Base-by-base conservation (phyloP, 2,797 vertebrate genomes). In the Epinephelus malabaricus region DNA sequence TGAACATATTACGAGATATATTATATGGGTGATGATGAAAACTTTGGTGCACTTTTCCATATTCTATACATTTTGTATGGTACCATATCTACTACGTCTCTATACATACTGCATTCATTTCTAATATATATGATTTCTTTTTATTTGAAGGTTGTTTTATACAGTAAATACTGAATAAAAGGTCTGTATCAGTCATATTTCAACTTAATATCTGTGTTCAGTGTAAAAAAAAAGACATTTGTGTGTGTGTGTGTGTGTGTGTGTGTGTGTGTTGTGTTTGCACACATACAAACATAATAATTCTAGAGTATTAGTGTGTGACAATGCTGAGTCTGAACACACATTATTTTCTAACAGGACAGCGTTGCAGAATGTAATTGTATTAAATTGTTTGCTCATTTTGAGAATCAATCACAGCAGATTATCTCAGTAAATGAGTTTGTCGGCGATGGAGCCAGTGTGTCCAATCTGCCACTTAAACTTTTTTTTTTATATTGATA, bases 391-490 rank as follows among this genome's bases (percentile, higher is more conserved):
- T 66, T 76, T 72, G 27, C 68, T 61, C 47, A 70, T 78, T 81
- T 56, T 61, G 27, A 59, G 67, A 83, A 76, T 83, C 60, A 73
- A 66, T 78, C 76, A 19, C 0, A 60, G 43, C 21, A 70, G 56
- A 81, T 80, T 73, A 73, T 83, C 49, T 81, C 68, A 58, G 43
- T 25, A 60, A 82, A 84, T 77, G 5, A 62, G 53, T 77, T 73
- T 64, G 15, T 45, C 23, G 18, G 25, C 3, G 46, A 19, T 43
- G 53, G 38, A 69, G 25, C 49, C 75, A 43, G 6, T 50, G 9
- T 19, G 62, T 69, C 46, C 30, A 69, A 58, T 60, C 59, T 80
- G 27, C 61, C 25, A 69, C 27, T 45, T 63, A 78, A 43, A 72
- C 51, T 46, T 79, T 46, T 63, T 63, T 79, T 46, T 63, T 63